Evolutionary conservation across 1,140 invertebrate species (phyloP).

Genomic region (Dryas iulia): DNA sequence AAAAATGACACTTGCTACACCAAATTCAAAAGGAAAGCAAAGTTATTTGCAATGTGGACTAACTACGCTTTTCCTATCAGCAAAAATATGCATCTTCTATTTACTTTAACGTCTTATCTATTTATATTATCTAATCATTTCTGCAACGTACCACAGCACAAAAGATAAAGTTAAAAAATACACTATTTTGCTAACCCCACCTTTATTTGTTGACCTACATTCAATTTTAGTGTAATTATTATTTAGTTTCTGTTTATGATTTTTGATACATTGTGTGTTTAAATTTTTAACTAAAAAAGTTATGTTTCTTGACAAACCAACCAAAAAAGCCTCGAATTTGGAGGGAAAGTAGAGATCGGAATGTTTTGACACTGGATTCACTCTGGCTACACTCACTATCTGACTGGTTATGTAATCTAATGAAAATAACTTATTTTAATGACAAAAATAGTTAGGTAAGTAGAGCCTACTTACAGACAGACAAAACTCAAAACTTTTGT

Average conservation of each 20-base stretch:
- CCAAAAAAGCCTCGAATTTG: too few species aligned
- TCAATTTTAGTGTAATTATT: constrained; percentile 48
- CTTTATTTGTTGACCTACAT: constrained; percentile 72
- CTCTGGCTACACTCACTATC: too few species aligned
- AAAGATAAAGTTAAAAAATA: constrained; percentile 59
- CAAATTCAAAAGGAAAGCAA: constrained; percentile 3
- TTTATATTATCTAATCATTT: constrained; percentile 67
- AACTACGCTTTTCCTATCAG: constrained; percentile 33
- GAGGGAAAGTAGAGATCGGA: too few species aligned
- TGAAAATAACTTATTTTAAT: too few species aligned
- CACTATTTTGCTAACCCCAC: constrained; percentile 64
- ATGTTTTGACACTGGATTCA: too few species aligned
- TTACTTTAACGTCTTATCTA: constrained; percentile 67
- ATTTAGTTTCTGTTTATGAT: not conserved
- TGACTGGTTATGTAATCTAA: too few species aligned
- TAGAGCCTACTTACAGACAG: too few species aligned
- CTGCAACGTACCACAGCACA: constrained; percentile 54
- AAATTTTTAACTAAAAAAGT: not conserved
- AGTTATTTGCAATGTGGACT: constrained; percentile 18
- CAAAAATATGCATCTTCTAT: constrained; percentile 69
- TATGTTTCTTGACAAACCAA: too few species aligned
- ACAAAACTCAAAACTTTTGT: too few species aligned
- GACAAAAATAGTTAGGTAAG: too few species aligned
- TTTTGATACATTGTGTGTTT: not conserved
- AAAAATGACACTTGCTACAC: too few species aligned